Percentiles rank a stretch among this genome's conserved stretches.
Conservation (phyloP, 2,113 vertebrate genomes). For the Grantiella picta region DNA sequence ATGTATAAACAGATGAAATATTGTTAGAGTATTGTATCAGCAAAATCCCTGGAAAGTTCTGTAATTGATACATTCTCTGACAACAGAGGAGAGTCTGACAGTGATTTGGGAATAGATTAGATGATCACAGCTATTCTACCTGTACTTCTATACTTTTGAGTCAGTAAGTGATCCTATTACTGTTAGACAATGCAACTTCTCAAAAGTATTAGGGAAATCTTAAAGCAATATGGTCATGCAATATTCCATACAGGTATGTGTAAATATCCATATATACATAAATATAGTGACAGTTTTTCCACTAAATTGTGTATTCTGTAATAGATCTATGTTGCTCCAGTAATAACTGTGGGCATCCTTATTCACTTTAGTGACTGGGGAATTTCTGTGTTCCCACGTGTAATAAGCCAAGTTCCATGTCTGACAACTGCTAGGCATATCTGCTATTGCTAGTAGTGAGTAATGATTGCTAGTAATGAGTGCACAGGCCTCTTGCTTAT, state of each 20-base stretch:
- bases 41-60: not conserved
- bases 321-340: not conserved
- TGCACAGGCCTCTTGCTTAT: not conserved
- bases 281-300: not conserved
- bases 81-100: not conserved
- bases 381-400: not conserved
- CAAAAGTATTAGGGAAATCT: not conserved
- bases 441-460: constrained; percentile 23
- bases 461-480: not conserved
- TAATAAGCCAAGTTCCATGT: constrained; percentile 28
- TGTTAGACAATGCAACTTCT: not conserved
- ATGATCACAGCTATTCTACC: not conserved
- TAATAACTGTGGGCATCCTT: not conserved
- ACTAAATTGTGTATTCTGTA: not conserved
- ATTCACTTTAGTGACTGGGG: not conserved
- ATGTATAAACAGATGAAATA: not conserved
- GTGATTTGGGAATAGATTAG: not conserved
- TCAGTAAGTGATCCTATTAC: not conserved
- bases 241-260: not conserved
- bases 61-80: too few relatives aligned
- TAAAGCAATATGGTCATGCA: not conserved
- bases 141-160: not conserved
- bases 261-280: not conserved
- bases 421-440: constrained; percentile 34
- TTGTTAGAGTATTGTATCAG: not conserved